Base-by-base conservation (phyloP, 2,888 invertebrate species). In the Caenorhabditis macrosperma region DNA sequence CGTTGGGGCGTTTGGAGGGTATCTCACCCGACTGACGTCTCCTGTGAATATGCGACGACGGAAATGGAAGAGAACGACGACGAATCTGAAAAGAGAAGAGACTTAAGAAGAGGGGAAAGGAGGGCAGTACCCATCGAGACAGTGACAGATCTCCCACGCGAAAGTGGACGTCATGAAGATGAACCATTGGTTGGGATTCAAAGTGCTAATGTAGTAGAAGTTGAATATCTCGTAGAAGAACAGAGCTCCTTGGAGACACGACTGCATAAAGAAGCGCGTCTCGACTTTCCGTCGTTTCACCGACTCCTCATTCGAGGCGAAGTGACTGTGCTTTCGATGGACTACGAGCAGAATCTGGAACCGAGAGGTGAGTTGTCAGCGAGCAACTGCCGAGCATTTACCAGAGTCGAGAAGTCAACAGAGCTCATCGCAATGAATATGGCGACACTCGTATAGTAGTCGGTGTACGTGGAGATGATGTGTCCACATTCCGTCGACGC, bases 211-310 rank as follows among this genome's bases (percentile, higher is more conserved):
- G 44, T 78, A 84, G 57, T 84, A 82, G 44, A 84, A 84, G 50
- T 75, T 84, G 64, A 84, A 69, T 7, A 84, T 61, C 22, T 84
- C 82, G 35, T 82, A 84, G 75, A 84, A 82, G 67, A 84, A 84
- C 10, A 84, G 48, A 2, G 64, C 55, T 30, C 80, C 84, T 68
- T 84, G 84, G 33, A 82, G 55, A 44, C 76, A 76, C 9, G 82
- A 72, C 60, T 84, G 77, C 15, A 72, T 78, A 66, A 84, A 84
- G 52, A 84, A 84, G 15, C 84, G 67, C 9, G 78, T 77, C 50
- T 84, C 84, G 5, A 81, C 72, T 35, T 63, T 52, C 12, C 81
- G 54, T 46, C 77, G 64, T 10, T 63, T 76, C 15, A 48, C 30
- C 0, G 66, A 57, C 17, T 66, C 69, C 5, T 50, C 64, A 20